phyloP scores from a whole-genome alignment of 2,888 invertebrate species.

The Thera britannica region DNA sequence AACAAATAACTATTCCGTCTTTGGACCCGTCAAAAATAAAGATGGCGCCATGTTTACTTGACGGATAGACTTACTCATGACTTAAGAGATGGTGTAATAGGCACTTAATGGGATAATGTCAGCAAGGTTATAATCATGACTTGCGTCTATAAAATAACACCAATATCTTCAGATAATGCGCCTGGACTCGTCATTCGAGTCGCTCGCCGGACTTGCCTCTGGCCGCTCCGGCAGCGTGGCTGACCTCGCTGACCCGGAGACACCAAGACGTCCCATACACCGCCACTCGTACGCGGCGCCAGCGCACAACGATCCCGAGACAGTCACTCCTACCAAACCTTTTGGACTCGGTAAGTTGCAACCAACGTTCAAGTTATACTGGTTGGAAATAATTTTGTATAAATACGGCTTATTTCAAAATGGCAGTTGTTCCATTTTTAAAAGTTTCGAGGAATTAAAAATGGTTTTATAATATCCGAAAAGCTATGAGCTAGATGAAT shows the following conservation, averaged over 20 bases:
- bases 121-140: too few relatives aligned
- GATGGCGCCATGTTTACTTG: too few relatives aligned
- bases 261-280: slow-evolving; percentile 63
- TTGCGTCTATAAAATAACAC: not conserved
- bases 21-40: too few relatives aligned
- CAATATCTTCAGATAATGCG: slow-evolving; percentile 88
- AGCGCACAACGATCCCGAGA: slow-evolving; percentile 79
- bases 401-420: not conserved
- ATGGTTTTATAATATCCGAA: too few relatives aligned
- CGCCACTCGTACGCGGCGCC: slow-evolving; percentile 86
- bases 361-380: not conserved
- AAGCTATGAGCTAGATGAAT: too few relatives aligned
- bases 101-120: too few relatives aligned
- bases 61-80: too few relatives aligned
- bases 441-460: not conserved
- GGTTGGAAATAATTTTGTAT: not conserved
- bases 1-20: too few relatives aligned
- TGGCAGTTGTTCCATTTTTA: not conserved
- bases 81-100: too few relatives aligned
- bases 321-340: slow-evolving; percentile 88
- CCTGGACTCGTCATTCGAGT: slow-evolving; percentile 92
- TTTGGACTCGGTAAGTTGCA: slow-evolving; percentile 91
- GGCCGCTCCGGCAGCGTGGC: slow-evolving; percentile 93
- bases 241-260: slow-evolving; percentile 89
- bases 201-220: slow-evolving; percentile 86